phyloP scores from a whole-genome alignment of 2,888 invertebrate genomes.

The Trichopoda pennipes region DNA sequence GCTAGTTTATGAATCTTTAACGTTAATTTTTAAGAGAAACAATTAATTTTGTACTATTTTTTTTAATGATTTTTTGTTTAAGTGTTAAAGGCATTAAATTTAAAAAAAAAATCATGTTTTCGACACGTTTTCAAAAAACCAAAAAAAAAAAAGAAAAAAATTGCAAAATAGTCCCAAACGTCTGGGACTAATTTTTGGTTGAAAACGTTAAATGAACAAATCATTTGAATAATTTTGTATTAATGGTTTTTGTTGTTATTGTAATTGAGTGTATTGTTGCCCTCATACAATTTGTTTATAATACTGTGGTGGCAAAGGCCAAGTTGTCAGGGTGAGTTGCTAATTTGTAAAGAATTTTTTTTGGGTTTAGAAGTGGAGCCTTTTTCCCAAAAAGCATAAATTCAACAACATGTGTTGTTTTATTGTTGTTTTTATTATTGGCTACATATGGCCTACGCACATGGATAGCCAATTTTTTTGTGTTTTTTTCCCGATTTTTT shows the following conservation, averaged over 20 bases:
- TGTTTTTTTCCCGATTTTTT: too few species aligned
- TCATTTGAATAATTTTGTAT: slow-evolving; percentile 6
- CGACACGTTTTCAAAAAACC: too few species aligned
- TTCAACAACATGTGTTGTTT: slow-evolving; percentile 16
- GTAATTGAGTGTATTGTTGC: slow-evolving; percentile 7
- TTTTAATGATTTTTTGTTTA: too few species aligned
- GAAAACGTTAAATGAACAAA: slow-evolving; percentile 7
- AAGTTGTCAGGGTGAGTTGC: slow-evolving; percentile 39
- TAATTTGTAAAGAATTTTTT: slow-evolving; percentile 42
- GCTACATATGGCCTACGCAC: neutral
- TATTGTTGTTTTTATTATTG: slow-evolving; percentile 1
- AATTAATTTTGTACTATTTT: too few species aligned
- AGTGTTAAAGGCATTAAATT: too few species aligned
- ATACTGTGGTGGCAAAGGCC: slow-evolving; percentile 35
- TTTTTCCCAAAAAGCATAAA: neutral
- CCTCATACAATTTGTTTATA: neutral
- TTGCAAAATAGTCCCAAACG: too few species aligned
- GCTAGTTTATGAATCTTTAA: too few species aligned
- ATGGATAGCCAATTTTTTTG: too few species aligned
- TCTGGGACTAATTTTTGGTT: slow-evolving; percentile 1
- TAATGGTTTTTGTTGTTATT: slow-evolving; percentile 20
- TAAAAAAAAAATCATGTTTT: too few species aligned
- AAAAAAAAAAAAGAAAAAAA: too few species aligned
- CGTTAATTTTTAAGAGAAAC: too few species aligned
- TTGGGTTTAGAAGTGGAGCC: neutral